Percentiles rank a stretch among this genome's conserved stretches.
Evolutionary conservation across 2,888 invertebrate genomes (phyloP).

Genomic region (Euplexia lucipara): DNA sequence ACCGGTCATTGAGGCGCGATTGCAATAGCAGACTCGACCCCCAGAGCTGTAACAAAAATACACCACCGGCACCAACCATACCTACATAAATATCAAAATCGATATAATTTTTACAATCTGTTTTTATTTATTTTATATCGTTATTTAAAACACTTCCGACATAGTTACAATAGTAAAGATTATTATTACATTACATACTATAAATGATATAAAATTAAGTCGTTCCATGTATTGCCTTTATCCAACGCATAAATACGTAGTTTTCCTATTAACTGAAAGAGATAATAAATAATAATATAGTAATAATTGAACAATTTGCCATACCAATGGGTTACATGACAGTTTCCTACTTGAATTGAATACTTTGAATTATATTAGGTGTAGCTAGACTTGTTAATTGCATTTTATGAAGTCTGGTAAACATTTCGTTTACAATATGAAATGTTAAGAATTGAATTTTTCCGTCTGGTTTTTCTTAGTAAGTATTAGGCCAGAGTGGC

Average conservation of each 20-base stretch:
- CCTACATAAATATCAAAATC: no score
- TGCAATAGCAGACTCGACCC: no score
- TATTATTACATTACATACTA: neutral
- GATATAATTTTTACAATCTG: no score
- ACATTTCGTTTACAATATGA: no score
- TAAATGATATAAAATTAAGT: neutral
- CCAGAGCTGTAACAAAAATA: no score
- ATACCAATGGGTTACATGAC: conserved; percentile 1
- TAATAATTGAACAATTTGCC: conserved; percentile 28
- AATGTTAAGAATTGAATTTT: no score
- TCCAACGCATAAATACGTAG: conserved; percentile 19
- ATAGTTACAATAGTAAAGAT: neutral
- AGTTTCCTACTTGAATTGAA: conserved; percentile 16
- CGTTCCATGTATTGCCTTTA: neutral
- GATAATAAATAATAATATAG: conserved; percentile 10
- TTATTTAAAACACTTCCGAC: neutral
- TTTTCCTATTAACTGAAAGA: conserved; percentile 1
- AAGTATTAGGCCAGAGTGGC: no score
- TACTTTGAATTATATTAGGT: conserved; percentile 8
- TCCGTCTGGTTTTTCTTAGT: no score
- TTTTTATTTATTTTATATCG: no score
- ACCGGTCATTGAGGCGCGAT: no score
- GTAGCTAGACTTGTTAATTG: neutral
- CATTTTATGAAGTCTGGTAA: neutral
- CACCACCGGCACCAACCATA: no score